These are phyloP conservation scores for Drosophila koepferae DNA, from an alignment of 2,888 invertebrate genomes.

Conservation along the genomic window DNA sequence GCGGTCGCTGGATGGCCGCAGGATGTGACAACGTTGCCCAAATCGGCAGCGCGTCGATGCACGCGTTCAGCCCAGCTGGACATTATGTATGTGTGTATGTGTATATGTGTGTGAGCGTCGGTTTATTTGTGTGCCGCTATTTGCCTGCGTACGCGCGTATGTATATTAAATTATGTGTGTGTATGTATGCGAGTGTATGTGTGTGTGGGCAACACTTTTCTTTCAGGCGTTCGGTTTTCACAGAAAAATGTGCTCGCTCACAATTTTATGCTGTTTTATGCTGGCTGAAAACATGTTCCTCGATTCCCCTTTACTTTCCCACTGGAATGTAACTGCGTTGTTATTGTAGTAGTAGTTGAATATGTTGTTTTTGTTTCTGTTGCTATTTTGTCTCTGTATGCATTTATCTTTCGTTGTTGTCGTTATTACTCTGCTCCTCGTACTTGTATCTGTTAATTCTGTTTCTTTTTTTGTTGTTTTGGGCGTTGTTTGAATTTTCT, in stretches of 20 bases:
- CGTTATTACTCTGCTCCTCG: constrained; percentile 35
- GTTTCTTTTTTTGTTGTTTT: constrained; percentile 38
- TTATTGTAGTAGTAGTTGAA: constrained; percentile 5
- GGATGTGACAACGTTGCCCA: constrained; percentile 95
- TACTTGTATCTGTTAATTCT: constrained; percentile 33
- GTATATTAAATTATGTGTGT: constrained; percentile 15
- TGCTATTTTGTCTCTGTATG: constrained; percentile 48
- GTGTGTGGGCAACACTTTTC: constrained; percentile 61
- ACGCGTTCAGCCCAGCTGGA: constrained; percentile 96
- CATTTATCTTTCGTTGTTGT: constrained; percentile 56
- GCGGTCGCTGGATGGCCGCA: constrained; percentile 92
- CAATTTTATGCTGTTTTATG: constrained; percentile 73
- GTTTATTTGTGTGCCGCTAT: constrained; percentile 41
- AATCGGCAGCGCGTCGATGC: constrained; percentile 95
- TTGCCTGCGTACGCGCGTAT: constrained; percentile 39
- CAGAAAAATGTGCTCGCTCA: constrained; percentile 73
- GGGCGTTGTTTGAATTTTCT: constrained; percentile 65
- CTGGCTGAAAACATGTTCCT: constrained; percentile 64
- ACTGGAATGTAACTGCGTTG: constrained; percentile 70
- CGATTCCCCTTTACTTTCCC: constrained; percentile 51
- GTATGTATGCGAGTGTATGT: constrained; percentile 7
- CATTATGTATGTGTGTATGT: constrained; percentile 85
- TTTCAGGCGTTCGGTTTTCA: constrained; percentile 67
- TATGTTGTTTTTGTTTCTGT: constrained; percentile 30
- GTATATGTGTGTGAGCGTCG: constrained; percentile 17